Evolutionary conservation across 2,113 vertebrate species (phyloP).

Genomic region (Pterocles gutturalis): DNA sequence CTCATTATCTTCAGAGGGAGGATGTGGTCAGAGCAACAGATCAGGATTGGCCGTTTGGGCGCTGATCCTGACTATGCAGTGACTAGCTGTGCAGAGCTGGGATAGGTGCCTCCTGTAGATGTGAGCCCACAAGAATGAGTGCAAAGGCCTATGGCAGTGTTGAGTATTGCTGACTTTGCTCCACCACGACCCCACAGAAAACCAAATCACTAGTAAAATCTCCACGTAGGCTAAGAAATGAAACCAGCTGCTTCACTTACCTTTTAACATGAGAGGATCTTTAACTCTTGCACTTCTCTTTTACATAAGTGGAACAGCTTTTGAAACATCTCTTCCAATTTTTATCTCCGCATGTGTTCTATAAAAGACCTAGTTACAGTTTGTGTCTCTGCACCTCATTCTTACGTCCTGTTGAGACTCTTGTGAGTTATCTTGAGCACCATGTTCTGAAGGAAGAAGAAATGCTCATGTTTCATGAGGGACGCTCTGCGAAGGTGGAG

Average conservation of each 20-base stretch:
- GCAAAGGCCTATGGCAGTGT: neutral
- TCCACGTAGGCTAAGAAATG: neutral
- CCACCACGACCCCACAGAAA: neutral
- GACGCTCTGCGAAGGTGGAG: neutral
- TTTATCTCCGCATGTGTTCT: neutral
- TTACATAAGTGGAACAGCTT: neutral
- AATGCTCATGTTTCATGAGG: neutral
- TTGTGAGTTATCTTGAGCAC: neutral
- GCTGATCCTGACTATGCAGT: neutral
- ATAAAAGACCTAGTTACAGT: neutral
- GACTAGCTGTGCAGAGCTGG: neutral
- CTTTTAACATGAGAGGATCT: neutral
- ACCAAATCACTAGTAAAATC: neutral
- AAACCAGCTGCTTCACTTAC: neutral
- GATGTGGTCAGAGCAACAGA: neutral
- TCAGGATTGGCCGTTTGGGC: neutral
- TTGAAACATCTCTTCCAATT: neutral
- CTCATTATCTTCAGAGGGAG: neutral
- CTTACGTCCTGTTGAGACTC: neutral
- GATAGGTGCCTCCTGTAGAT: neutral
- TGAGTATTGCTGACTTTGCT: neutral
- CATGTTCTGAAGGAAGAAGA: neutral
- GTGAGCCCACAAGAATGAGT: neutral
- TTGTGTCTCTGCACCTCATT: neutral
- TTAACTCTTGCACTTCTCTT: neutral